Conservation (phyloP, 2,797 vertebrate species). For the Australoheros facetus region DNA sequence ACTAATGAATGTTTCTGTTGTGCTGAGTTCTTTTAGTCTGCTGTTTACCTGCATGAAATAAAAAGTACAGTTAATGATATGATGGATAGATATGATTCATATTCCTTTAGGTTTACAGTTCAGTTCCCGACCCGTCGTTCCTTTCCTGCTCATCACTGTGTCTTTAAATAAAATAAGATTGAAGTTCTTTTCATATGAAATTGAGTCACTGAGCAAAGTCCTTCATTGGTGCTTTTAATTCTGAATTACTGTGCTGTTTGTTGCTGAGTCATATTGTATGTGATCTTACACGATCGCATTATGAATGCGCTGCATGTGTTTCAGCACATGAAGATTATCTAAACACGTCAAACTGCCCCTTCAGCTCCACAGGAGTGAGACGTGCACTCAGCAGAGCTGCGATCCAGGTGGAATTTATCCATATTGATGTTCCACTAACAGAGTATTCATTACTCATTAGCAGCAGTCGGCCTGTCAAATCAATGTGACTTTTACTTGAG, state of each 20-base stretch:
- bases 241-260: neutral
- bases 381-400: neutral
- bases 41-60: neutral
- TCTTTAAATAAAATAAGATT: neutral
- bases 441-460: constrained; percentile 53
- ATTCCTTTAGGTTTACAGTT: neutral
- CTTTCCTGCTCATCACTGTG: neutral
- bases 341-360: neutral
- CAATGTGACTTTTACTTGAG: constrained; percentile 47
- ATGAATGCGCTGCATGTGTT: neutral
- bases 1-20: neutral
- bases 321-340: neutral
- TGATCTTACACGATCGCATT: neutral
- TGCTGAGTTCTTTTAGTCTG: no score
- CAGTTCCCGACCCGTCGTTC: neutral
- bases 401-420: constrained; percentile 38
- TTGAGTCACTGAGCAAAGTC: no score
- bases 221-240: no score
- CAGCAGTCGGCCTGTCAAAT: constrained; percentile 45
- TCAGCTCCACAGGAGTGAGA: neutral
- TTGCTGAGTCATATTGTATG: neutral
- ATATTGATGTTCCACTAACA: constrained; percentile 52
- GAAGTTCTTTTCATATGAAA: no score
- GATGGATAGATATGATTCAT: no score
- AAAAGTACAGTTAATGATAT: no score